These are phyloP conservation scores for Micrastur ruficollis DNA, from an alignment of 2,797 vertebrate genomes.

Conservation along the genomic window DNA sequence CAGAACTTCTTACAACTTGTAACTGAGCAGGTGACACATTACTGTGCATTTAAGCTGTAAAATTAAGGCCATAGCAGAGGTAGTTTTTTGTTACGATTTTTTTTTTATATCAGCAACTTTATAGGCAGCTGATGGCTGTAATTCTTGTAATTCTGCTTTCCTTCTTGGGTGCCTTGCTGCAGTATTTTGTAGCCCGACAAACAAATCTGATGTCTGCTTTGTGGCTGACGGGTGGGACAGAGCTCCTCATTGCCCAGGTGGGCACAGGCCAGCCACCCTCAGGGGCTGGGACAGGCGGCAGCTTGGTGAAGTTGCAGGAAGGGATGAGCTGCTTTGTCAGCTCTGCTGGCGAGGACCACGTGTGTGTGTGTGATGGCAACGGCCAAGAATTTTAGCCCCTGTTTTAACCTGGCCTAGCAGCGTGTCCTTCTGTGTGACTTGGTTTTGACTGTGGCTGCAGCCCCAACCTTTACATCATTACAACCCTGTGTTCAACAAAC, in stretches of 20 bases:
- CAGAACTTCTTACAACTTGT: neutral
- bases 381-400: neutral
- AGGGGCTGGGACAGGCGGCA: neutral
- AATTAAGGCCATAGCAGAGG: neutral
- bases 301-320: neutral
- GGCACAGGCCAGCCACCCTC: neutral
- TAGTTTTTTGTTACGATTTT: fast-evolving
- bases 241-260: neutral
- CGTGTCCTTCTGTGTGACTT: neutral
- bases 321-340: neutral
- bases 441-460: neutral
- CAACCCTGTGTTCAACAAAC: neutral
- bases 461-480: neutral
- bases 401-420: neutral
- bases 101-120: neutral
- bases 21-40: fast-evolving
- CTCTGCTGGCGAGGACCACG: neutral
- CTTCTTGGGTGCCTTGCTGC: neutral
- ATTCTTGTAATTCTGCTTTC: neutral
- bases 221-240: neutral
- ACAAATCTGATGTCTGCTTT: neutral
- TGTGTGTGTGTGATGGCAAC: fast-evolving
- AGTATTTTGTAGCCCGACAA: neutral
- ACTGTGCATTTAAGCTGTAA: neutral
- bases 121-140: neutral